Evolutionary conservation across 2,888 invertebrate genomes (phyloP), one percentile per base, ranked within the genome.

Genomic region (Bruchidius siliquastri): DNA sequence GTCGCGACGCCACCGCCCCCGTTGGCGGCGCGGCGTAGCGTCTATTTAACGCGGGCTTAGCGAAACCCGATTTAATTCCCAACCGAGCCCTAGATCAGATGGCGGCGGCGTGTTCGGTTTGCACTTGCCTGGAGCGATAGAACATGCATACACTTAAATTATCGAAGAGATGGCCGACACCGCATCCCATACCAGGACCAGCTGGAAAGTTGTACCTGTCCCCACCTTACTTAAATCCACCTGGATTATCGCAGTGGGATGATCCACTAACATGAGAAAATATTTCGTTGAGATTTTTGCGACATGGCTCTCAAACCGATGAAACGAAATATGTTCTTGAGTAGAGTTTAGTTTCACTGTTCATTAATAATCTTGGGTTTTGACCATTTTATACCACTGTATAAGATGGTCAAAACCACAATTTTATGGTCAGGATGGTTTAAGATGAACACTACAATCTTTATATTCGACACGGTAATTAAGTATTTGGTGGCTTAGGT

Each of bases 81-180:
- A 77, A 80, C 80, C 81, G 84, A 78, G 84, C 82, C 81, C 80
- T 85, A 83, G 81, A 83, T 83, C 83, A 83, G 81, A 79, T 82
- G 77, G 49, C 49, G 26, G 18, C 49, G 49, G 49, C 49, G 49
- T 49, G 82, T 81, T 81, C 82, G 82, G 82, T 82, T 83, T 83
- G 82, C 82, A 83, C 81, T 83, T 81, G 82, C 84, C 82, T 81
- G 78, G 80, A 82, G 84, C 84, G 82, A 82, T 84, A 84, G 83
- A 85, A 84, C 84, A 84, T 84, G 84, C 83, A 84, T 82, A 83
- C 83, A 80, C 83, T 82, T 84, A 84, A 85, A 85, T 85, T 84
- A 84, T 84, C 82, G 83, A 80, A 79, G 68, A 69, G 66, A 69
- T 72, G 67, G 20, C 22, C 67, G 67, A 4, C 13, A 0, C 67